These are phyloP conservation scores for Synaphobranchus kaupii DNA, from an alignment of 2,797 vertebrate genomes.

Conservation along the genomic window DNA sequence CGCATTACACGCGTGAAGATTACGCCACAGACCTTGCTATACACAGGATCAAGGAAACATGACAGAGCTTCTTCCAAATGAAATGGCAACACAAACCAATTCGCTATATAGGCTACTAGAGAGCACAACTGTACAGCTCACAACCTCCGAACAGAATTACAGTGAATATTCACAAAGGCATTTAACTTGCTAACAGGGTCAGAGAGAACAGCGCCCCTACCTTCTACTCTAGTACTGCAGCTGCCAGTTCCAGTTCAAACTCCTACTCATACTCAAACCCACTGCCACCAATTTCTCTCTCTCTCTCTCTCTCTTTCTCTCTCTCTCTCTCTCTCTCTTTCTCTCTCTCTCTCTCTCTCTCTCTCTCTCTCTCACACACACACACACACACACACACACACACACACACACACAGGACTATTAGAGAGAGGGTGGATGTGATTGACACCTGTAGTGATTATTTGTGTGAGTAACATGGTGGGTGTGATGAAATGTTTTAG, in stretches of 20 bases:
- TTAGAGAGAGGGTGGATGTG: conserved; percentile 23
- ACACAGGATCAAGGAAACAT: neutral
- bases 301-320: neutral
- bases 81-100: neutral
- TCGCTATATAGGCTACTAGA: neutral
- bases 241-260: neutral
- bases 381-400: neutral
- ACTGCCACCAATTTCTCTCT: neutral
- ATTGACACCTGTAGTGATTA: conserved; percentile 43
- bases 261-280: no score
- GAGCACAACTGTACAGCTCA: neutral
- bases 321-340: neutral
- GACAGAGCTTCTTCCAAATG: neutral
- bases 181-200: neutral
- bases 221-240: no score
- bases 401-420: neutral
- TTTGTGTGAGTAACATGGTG: conserved; percentile 64
- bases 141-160: neutral
- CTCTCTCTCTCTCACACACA: neutral
- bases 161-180: neutral
- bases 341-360: neutral
- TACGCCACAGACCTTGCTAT: neutral
- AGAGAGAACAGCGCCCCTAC: no score
- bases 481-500: conserved; percentile 42
- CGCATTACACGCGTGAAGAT: neutral